A percentile compares a stretch with the other conserved stretches of the same genome.
phyloP scores from a whole-genome alignment of 2,113 vertebrate species.

The Polyodon spathula region DNA sequence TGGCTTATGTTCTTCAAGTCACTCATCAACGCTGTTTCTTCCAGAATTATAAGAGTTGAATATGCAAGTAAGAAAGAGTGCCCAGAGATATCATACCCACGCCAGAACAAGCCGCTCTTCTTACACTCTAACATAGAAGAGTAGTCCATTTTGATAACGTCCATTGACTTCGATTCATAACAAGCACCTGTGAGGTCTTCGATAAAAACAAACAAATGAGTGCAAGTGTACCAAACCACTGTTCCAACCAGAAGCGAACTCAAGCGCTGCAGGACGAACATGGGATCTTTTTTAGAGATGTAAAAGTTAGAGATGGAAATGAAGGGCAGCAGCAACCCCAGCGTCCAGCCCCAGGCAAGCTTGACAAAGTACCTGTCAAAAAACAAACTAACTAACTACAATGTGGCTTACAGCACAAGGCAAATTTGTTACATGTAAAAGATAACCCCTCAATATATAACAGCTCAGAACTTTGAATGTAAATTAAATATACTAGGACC shows the following conservation, averaged over 20 bases:
- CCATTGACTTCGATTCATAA: constrained; percentile 26
- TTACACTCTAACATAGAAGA: constrained; percentile 61
- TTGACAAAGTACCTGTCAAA: constrained; percentile 87
- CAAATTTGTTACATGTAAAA: too few relatives aligned
- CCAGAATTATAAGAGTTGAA: constrained; percentile 77
- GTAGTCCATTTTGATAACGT: constrained; percentile 25
- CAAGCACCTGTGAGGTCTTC: constrained; percentile 75
- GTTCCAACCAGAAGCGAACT: constrained; percentile 70
- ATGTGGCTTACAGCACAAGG: background rate
- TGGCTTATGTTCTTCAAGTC: constrained; percentile 34
- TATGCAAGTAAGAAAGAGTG: constrained; percentile 88
- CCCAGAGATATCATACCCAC: constrained; percentile 85
- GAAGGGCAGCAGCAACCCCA: constrained; percentile 84
- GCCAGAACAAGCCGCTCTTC: constrained; percentile 62
- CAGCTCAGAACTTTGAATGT: too few relatives aligned
- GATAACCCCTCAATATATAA: background rate
- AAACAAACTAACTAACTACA: constrained; percentile 14
- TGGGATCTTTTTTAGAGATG: constrained; percentile 22
- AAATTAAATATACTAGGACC: too few relatives aligned
- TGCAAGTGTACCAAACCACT: constrained; percentile 72
- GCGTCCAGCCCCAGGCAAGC: constrained; percentile 87
- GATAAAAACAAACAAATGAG: constrained; percentile 62
- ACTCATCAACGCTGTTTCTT: constrained; percentile 71
- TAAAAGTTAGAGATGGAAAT: constrained; percentile 64
- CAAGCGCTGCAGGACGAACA: constrained; percentile 56